phyloP scores from a whole-genome alignment of 2,113 vertebrate genomes.

The Scomber scombrus region DNA sequence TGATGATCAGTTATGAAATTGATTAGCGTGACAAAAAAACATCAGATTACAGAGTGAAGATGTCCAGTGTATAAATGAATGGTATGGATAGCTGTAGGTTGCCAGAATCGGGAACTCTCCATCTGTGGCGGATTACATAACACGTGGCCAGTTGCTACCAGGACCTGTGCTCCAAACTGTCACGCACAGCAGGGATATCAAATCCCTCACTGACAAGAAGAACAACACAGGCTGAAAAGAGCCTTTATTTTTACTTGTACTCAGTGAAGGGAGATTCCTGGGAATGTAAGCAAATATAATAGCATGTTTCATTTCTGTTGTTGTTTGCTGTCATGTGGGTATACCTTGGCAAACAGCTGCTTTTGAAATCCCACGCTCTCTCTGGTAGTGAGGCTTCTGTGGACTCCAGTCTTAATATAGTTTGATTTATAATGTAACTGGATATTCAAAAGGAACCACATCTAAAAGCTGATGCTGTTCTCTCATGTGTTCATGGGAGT shows the following conservation, averaged over 20 bases:
- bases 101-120: constrained; percentile 60
- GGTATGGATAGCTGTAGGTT: constrained; percentile 24
- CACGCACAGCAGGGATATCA: constrained; percentile 64
- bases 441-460: constrained; percentile 39
- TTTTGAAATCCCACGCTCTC: constrained; percentile 44
- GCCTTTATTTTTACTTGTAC: background rate
- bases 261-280: constrained; percentile 19
- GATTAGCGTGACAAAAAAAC: too few species aligned
- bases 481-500: constrained; percentile 2
- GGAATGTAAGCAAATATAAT: background rate
- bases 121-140: constrained; percentile 70
- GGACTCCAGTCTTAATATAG: background rate
- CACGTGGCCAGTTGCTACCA: constrained; percentile 60
- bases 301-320: background rate
- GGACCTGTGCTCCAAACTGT: constrained; percentile 65
- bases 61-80: constrained; percentile 44
- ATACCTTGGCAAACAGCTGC: constrained; percentile 35
- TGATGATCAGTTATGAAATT: too few species aligned
- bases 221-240: constrained; percentile 15
- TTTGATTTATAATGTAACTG: constrained; percentile 35
- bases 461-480: constrained; percentile 28
- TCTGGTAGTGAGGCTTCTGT: constrained; percentile 25
- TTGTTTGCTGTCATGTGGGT: constrained; percentile 12
- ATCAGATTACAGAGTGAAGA: too few species aligned
- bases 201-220: constrained; percentile 43